A percentile compares a stretch with the other conserved stretches of the same genome.
Conservation (phyloP, 2,797 vertebrate genomes). For the Sarcoramphus papa region DNA sequence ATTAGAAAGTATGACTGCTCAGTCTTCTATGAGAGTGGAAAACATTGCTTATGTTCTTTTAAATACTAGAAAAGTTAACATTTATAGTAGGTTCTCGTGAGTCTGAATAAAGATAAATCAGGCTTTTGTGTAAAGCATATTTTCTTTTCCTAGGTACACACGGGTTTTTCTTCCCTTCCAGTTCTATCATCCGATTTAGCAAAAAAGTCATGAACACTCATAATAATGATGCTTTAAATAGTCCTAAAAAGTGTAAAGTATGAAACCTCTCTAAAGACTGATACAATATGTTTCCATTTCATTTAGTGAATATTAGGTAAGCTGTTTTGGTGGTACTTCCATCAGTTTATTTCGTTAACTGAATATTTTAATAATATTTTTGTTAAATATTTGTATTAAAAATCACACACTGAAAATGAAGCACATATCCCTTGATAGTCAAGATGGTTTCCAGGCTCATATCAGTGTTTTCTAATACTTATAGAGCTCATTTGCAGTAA, state of each 20-base stretch:
- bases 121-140: neutral
- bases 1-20: neutral
- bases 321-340: neutral
- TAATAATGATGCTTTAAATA: constrained; percentile 30
- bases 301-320: constrained; percentile 58
- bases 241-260: constrained; percentile 32
- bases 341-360: constrained; percentile 63
- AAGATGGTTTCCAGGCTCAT: constrained; percentile 36
- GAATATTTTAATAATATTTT: constrained; percentile 71
- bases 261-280: constrained; percentile 47
- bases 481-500: constrained; percentile 21
- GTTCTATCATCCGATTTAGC: neutral
- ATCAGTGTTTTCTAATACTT: constrained; percentile 17
- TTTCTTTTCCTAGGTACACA: neutral
- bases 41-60: neutral
- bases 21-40: neutral
- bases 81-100: neutral
- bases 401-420: constrained; percentile 62
- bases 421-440: constrained; percentile 50
- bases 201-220: neutral
- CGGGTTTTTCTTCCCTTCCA: neutral
- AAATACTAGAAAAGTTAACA: neutral
- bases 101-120: neutral
- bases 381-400: constrained; percentile 71
- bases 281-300: constrained; percentile 45